phyloP scores from a whole-genome alignment of 2,888 invertebrate genomes.

The Drosophila vallismaia region DNA sequence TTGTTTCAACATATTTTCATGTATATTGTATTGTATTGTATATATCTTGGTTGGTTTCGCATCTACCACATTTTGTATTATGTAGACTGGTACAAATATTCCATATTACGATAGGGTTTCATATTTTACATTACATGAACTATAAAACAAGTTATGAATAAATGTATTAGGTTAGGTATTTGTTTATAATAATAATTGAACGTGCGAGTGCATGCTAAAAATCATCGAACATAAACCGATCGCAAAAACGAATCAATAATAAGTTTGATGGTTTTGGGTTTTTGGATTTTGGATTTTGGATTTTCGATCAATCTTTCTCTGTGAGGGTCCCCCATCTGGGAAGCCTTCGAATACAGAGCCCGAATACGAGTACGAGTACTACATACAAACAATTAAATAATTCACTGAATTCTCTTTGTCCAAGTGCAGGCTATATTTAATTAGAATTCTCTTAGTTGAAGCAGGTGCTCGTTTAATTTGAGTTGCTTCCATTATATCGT shows the following conservation, averaged over 20 bases:
- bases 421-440: constrained; percentile 44
- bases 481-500: constrained; percentile 14
- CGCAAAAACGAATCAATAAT: constrained; percentile 13
- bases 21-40: constrained; percentile 64
- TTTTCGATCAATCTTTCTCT: not conserved
- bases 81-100: constrained; percentile 64
- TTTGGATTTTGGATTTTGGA: not conserved
- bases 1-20: constrained; percentile 69
- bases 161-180: constrained; percentile 22
- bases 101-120: constrained; percentile 46
- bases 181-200: constrained; percentile 31
- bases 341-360: not conserved
- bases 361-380: constrained; percentile 20
- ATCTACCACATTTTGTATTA: constrained; percentile 47
- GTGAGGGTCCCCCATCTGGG: not conserved
- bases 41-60: constrained; percentile 54
- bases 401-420: constrained; percentile 61
- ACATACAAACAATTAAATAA: constrained; percentile 57
- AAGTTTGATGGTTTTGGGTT: constrained; percentile 3
- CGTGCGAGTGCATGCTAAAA: constrained; percentile 32
- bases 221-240: constrained; percentile 14
- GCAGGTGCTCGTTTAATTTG: constrained; percentile 14
- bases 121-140: constrained; percentile 58
- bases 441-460: constrained; percentile 19
- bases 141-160: constrained; percentile 71